These are phyloP conservation scores for Montipora capitata DNA, from an alignment of 92 coral and sea anemone genomes.

Conservation along the genomic window DNA sequence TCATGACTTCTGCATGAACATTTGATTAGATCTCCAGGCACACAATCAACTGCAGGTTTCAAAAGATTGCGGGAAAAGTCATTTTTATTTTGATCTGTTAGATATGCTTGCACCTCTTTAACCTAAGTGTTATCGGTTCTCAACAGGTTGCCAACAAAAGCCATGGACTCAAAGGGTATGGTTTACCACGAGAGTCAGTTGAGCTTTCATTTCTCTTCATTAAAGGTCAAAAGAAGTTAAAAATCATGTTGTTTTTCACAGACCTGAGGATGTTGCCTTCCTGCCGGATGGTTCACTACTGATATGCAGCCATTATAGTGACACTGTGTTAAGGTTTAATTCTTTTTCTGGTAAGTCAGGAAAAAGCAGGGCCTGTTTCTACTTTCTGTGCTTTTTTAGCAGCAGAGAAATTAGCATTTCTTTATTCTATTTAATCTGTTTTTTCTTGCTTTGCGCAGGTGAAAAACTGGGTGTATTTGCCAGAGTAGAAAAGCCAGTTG, in stretches of 20 bases:
- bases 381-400: neutral
- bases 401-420: neutral
- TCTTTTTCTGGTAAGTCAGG: constrained; percentile 67
- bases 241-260: constrained; percentile 26
- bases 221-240: no score
- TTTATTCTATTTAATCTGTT: neutral
- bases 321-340: constrained; percentile 74
- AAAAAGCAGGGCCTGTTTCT: no score
- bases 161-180: constrained; percentile 82
- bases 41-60: neutral
- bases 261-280: constrained; percentile 90
- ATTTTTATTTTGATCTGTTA: neutral
- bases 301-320: constrained; percentile 88
- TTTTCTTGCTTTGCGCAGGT: constrained; percentile 38
- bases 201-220: neutral
- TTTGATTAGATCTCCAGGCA: no score
- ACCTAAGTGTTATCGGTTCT: no score
- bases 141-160: constrained; percentile 76
- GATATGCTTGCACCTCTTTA: no score
- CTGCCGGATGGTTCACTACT: constrained; percentile 80
- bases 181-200: neutral
- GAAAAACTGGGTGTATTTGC: constrained; percentile 85
- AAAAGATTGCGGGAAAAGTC: no score
- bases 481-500: constrained; percentile 88
- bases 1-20: neutral